Conservation (phyloP, 2,888 invertebrate genomes). For the Schizaphis graminum region DNA sequence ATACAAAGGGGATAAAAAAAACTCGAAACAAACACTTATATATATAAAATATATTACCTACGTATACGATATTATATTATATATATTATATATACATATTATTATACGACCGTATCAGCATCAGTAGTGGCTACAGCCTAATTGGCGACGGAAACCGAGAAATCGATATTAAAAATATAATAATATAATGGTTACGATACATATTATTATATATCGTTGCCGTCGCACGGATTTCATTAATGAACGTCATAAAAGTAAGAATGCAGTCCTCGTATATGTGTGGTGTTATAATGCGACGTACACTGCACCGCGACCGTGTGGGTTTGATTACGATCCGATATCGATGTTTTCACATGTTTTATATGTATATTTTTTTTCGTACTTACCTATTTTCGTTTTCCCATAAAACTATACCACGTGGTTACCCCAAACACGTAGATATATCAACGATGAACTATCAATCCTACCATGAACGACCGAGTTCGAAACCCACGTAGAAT, state of each 20-base stretch:
- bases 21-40: not conserved
- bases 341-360: slow-evolving; percentile 49
- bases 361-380: not conserved
- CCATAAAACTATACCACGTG: not conserved
- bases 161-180: slow-evolving; percentile 40
- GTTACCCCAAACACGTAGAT: not conserved
- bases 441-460: not conserved
- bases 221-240: slow-evolving; percentile 32
- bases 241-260: slow-evolving; percentile 55
- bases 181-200: not conserved
- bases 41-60: not conserved
- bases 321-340: slow-evolving; percentile 40
- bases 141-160: slow-evolving; percentile 49
- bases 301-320: not conserved
- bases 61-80: not conserved
- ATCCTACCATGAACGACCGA: not conserved
- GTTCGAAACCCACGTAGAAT: not conserved
- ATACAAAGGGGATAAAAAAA: not conserved
- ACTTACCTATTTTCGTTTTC: not conserved
- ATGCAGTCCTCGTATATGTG: slow-evolving; percentile 13
- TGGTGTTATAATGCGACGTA: not conserved
- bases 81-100: not conserved
- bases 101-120: not conserved
- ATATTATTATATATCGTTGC: not conserved
- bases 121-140: slow-evolving; percentile 18